A percentile compares a stretch with the other conserved stretches of the same genome.
These are phyloP conservation scores for Thalassophryne amazonica DNA, from an alignment of 2,797 vertebrate species.

Conservation along the genomic window DNA sequence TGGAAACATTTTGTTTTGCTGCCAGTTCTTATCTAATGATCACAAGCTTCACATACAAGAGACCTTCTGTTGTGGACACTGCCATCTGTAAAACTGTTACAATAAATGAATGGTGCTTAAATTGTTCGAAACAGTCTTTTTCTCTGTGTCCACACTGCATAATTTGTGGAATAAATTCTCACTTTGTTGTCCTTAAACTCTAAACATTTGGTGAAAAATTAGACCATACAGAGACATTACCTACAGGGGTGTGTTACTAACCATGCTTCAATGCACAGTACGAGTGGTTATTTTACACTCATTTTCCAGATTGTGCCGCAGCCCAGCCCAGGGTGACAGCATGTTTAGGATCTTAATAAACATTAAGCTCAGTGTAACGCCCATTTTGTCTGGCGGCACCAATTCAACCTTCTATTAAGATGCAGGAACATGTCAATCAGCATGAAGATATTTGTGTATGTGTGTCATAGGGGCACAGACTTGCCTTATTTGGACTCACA, in stretches of 20 bases:
- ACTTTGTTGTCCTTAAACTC: background rate
- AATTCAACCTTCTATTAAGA: slow-evolving; percentile 37
- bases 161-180: background rate
- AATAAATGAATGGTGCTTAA: background rate
- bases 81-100: background rate
- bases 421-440: slow-evolving; percentile 45
- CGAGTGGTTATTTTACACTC: slow-evolving; percentile 14
- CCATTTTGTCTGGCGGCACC: slow-evolving; percentile 25
- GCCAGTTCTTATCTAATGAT: slow-evolving; percentile 18
- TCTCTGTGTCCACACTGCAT: background rate
- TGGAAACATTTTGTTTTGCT: background rate
- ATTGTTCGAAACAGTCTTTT: background rate
- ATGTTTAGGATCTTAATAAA: slow-evolving; percentile 31
- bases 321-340: slow-evolving; percentile 20
- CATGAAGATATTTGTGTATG: slow-evolving; percentile 36
- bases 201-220: slow-evolving; percentile 19
- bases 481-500: slow-evolving; percentile 61
- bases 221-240: slow-evolving; percentile 43
- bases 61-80: background rate
- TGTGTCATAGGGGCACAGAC: slow-evolving; percentile 44
- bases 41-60: background rate
- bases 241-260: slow-evolving; percentile 23
- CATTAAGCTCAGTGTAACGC: slow-evolving; percentile 11
- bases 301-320: slow-evolving; percentile 50
- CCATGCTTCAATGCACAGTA: slow-evolving; percentile 9